phyloP scores from a whole-genome alignment of 2,797 vertebrate genomes.

The Lateolabrax maculatus region DNA sequence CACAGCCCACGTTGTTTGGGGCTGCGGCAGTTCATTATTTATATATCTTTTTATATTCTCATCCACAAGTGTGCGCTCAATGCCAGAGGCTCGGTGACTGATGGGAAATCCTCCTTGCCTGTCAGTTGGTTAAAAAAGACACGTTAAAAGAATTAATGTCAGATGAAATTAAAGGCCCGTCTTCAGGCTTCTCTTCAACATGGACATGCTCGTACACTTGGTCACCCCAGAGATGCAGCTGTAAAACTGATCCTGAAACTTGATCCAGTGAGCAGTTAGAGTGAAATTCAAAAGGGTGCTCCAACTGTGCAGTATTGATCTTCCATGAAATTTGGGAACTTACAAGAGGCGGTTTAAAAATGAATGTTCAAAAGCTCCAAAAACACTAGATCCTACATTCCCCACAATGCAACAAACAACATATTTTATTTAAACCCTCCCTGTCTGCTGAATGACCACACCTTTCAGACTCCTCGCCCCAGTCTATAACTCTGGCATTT shows the following conservation, averaged over 20 bases:
- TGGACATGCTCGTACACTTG: constrained; percentile 20
- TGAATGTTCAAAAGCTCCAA: not conserved
- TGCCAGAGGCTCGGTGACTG: constrained; percentile 56
- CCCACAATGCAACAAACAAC: not conserved
- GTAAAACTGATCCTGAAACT: constrained; percentile 12
- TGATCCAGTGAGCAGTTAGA: not conserved
- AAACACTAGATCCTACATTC: not conserved
- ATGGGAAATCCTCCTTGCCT: constrained; percentile 62
- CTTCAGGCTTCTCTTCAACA: constrained; percentile 22
- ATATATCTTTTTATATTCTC: constrained; percentile 64
- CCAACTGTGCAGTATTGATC: constrained; percentile 9
- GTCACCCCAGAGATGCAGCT: constrained; percentile 21
- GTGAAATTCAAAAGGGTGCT: not conserved
- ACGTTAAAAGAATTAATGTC: constrained; percentile 34
- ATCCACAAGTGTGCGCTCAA: constrained; percentile 44
- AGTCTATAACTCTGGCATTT: not conserved
- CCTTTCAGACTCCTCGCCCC: not conserved
- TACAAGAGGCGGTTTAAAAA: not conserved
- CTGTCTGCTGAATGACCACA: not conserved
- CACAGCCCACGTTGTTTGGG: constrained; percentile 72
- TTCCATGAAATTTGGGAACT: not conserved
- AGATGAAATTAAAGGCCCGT: constrained; percentile 47
- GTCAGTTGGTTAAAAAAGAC: constrained; percentile 24
- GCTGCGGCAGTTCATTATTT: constrained; percentile 62
- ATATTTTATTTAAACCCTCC: not conserved